Evolutionary conservation across 2,797 vertebrate species (phyloP).

Genomic region (Hypotaenidia philippensis): DNA sequence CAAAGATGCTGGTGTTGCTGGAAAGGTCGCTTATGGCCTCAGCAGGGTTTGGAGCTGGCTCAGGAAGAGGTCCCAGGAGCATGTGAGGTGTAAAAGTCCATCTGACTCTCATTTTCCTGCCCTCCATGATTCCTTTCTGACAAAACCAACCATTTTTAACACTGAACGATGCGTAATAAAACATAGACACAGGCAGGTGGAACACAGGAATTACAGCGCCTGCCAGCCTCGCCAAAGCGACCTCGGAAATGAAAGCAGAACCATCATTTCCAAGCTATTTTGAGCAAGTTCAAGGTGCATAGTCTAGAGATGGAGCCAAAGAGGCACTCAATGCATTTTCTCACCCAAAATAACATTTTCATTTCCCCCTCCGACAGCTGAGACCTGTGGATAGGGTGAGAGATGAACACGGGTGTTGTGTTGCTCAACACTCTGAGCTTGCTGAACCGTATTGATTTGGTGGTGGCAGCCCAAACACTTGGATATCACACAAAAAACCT

Average conservation of each 20-base stretch:
- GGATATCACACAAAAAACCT: neutral
- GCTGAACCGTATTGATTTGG: neutral
- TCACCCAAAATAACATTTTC: neutral
- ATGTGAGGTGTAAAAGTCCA: neutral
- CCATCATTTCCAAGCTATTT: neutral
- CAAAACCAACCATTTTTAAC: neutral
- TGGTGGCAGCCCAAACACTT: neutral
- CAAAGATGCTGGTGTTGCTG: neutral
- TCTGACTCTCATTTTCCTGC: neutral
- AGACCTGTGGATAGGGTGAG: neutral
- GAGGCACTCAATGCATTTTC: accelerated
- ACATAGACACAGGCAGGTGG: neutral
- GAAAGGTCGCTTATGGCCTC: neutral
- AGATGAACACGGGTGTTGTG: neutral
- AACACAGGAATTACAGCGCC: neutral
- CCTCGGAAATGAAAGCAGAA: neutral
- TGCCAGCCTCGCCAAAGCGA: accelerated
- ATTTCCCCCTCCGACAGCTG: neutral
- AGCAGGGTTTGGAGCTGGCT: neutral
- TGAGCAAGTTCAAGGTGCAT: neutral
- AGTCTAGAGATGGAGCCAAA: accelerated
- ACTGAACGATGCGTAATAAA: no score
- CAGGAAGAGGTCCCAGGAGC: neutral
- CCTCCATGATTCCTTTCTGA: neutral
- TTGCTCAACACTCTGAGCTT: neutral